Evolutionary conservation across 1,140 invertebrate species (phyloP).

Genomic region (Drosophila ficusphila): DNA sequence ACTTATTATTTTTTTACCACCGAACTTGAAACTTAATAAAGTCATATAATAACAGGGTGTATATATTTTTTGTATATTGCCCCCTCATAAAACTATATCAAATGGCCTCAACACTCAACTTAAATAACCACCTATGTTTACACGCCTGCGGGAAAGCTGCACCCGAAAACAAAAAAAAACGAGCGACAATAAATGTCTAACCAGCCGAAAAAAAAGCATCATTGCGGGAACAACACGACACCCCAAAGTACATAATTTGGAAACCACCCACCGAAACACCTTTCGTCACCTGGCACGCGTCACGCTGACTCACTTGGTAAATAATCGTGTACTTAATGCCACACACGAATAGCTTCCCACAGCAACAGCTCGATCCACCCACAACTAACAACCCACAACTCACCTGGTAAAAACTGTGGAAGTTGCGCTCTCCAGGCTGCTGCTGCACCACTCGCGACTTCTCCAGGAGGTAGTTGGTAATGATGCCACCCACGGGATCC

Average conservation of each 20-base stretch:
- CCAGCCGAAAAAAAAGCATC: conserved; percentile 14
- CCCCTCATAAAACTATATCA: conserved; percentile 21
- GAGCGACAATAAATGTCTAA: conserved; percentile 29
- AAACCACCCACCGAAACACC: conserved; percentile 2
- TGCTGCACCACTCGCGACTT: conserved; percentile 97
- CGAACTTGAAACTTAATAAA: not conserved
- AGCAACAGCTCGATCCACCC: conserved; percentile 1
- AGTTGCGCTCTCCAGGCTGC: conserved; percentile 97
- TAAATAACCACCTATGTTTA: conserved; percentile 19
- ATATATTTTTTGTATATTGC: conserved; percentile 2
- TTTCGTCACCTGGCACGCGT: conserved; percentile 55
- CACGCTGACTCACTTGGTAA: conserved; percentile 72
- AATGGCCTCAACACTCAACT: conserved; percentile 17
- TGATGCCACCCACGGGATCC: conserved; percentile 97
- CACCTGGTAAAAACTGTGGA: conserved; percentile 99
- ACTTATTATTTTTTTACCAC: not conserved
- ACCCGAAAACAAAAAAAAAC: conserved; percentile 9
- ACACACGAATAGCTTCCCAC: conserved; percentile 18
- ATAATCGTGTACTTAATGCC: conserved; percentile 30
- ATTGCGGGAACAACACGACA: conserved; percentile 32
- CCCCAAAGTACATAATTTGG: conserved; percentile 38
- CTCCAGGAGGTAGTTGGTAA: conserved; percentile 98
- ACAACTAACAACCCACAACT: too few species aligned
- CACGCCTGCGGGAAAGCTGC: not conserved
- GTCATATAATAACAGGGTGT: not conserved